phyloP scores from a whole-genome alignment of 2,888 invertebrate species.

The Pantelozetes paolii region DNA sequence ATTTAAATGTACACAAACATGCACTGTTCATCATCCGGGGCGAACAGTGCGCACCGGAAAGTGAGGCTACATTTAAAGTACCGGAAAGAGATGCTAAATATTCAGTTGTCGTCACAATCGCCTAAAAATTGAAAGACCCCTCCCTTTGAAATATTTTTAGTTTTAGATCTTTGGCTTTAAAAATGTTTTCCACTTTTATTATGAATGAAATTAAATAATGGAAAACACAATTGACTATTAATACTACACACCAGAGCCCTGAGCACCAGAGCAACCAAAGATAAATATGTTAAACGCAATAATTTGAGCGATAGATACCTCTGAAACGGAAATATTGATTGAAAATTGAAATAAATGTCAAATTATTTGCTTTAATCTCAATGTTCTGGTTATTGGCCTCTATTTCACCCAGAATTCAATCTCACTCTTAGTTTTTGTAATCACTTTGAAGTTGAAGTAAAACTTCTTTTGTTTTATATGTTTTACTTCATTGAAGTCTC shows the following conservation, averaged over 20 bases:
- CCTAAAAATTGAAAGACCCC: background rate
- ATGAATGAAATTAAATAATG: background rate
- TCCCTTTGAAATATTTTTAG: background rate
- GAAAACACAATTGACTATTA: background rate
- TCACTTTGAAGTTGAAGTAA: too few relatives aligned
- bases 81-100: conserved; percentile 5
- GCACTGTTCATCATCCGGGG: background rate
- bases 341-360: background rate
- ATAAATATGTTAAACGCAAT: background rate
- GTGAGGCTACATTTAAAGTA: conserved; percentile 13
- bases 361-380: background rate
- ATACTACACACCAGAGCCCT: background rate
- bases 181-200: too few relatives aligned
- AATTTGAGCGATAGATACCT: background rate
- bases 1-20: background rate
- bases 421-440: too few relatives aligned
- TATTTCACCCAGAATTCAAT: too few relatives aligned
- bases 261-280: conserved; percentile 16
- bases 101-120: background rate
- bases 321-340: background rate
- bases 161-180: background rate
- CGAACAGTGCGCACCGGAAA: background rate
- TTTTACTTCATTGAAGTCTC: too few relatives aligned
- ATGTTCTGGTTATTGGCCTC: background rate
- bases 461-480: too few relatives aligned